Conservation (phyloP, 2,797 vertebrate species). For the Sarcoramphus papa region DNA sequence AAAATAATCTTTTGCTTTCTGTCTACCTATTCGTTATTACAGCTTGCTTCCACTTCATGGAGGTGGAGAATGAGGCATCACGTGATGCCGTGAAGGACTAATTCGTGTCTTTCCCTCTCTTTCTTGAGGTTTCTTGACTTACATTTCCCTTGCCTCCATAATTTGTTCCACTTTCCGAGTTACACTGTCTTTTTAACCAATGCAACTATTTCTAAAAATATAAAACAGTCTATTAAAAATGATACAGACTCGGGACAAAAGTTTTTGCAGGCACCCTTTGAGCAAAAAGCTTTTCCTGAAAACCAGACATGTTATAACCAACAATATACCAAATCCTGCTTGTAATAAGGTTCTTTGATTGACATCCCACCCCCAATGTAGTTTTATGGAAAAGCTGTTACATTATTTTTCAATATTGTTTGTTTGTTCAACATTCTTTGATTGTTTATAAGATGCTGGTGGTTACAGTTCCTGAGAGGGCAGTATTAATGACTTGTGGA, state of each 20-base stretch:
- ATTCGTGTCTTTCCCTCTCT: neutral
- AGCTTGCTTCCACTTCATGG: neutral
- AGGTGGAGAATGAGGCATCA: neutral
- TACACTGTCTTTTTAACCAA: neutral
- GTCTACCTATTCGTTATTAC: neutral
- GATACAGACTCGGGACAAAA: neutral
- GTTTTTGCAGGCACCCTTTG: neutral
- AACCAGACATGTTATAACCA: neutral
- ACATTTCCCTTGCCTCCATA: neutral
- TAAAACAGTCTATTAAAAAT: neutral
- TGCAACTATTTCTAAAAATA: neutral
- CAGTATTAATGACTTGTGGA: neutral
- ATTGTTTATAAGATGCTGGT: neutral
- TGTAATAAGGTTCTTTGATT: neutral
- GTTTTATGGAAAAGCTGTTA: neutral
- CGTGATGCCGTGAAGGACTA: neutral
- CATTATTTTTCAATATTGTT: neutral
- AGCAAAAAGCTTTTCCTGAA: neutral
- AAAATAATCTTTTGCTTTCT: neutral
- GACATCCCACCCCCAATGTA: rapidly evolving
- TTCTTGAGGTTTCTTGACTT: neutral
- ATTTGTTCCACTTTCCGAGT: neutral
- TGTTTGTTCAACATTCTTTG: neutral
- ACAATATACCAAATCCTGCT: neutral
- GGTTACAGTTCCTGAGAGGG: neutral